A percentile compares a stretch with the other conserved stretches of the same genome.
phyloP scores from a whole-genome alignment of 2,797 vertebrate species.

The Chaetophractus vellerosus region DNA sequence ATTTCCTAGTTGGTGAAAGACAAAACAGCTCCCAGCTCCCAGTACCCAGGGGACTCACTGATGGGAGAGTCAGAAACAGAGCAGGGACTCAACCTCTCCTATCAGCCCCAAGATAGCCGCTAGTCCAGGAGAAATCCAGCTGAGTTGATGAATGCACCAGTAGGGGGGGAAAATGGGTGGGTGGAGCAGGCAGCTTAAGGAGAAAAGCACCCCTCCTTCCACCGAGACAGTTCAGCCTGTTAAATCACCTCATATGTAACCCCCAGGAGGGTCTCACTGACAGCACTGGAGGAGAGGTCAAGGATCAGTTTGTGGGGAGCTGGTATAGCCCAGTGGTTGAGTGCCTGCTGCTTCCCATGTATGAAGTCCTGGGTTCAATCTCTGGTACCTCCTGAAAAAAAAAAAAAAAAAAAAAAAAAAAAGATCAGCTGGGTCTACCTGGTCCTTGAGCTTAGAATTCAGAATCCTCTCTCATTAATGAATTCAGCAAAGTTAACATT shows the following conservation, averaged over 20 bases:
- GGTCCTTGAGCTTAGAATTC: not conserved
- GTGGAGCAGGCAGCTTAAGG: not conserved
- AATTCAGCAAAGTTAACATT: not conserved
- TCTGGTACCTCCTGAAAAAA: too few relatives aligned
- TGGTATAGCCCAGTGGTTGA: too few relatives aligned
- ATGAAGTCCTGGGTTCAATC: too few relatives aligned
- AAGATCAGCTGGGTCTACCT: not conserved
- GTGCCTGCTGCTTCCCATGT: too few relatives aligned
- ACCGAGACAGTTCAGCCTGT: not conserved
- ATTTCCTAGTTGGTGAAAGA: constrained; percentile 77
- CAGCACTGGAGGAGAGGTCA: too few relatives aligned
- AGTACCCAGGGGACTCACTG: constrained; percentile 73
- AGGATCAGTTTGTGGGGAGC: too few relatives aligned
- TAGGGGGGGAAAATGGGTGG: not conserved
- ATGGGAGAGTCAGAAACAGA: constrained; percentile 39
- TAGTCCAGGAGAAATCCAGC: not conserved
- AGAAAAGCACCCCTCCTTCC: not conserved
- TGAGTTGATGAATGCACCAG: not conserved
- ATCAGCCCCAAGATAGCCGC: not conserved
- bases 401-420: too few relatives aligned
- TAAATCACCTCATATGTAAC: not conserved
- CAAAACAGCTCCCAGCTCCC: constrained; percentile 59
- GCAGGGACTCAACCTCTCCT: not conserved
- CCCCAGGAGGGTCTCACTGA: not conserved
- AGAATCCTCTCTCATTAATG: not conserved